Base-by-base conservation (phyloP, 1,140 invertebrate species). In the Chrysomallon squamiferum region DNA sequence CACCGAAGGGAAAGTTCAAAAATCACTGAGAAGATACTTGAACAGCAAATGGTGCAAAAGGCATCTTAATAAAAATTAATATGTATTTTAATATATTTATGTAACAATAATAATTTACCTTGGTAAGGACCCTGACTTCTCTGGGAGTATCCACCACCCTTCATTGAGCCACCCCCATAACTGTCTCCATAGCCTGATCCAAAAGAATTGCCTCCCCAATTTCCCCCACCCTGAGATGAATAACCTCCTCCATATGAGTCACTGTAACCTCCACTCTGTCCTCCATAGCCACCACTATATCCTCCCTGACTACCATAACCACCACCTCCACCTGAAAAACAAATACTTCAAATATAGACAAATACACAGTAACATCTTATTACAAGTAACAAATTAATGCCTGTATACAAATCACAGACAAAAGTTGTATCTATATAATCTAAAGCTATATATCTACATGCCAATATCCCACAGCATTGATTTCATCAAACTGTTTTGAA, bases 131-230 rank as follows among this genome's bases (percentile, higher is more conserved):
- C 71, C 38, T 65, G 61, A 32, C 73, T 60, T 11, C 65, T 43
- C 38, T 58, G 50, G 13, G 67, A 63, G 47, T 75, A 75, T 15
- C 35, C 35, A 33, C 71, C 63, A 38, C 69, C 59, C 50, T 69
- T 72, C 65, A 72, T 70, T 20, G 68, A 47, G 22, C 73, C 73
- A 52, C 73, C 73, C 47, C 73, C 69, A 29, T 75, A 75, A 41
- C 54, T 62, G 25, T 64, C 63, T 15, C 68, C 65, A 60, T 75
- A 75, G 57, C 70, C 68, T 50, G 71, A 65, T 11, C 73, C 73
- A 66, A 75, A 75, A 20, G 32, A 49, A 52, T 50, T 62, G 25
- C 29, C 50, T 54, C 50, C 50, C 50, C 50, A 54, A 18, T 65
- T 68, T 27, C 65, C 61, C 49, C 57, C 50, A 30, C 58, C 57